Base-by-base conservation (phyloP, 2,888 invertebrate species). In the Trachelus stipa region DNA sequence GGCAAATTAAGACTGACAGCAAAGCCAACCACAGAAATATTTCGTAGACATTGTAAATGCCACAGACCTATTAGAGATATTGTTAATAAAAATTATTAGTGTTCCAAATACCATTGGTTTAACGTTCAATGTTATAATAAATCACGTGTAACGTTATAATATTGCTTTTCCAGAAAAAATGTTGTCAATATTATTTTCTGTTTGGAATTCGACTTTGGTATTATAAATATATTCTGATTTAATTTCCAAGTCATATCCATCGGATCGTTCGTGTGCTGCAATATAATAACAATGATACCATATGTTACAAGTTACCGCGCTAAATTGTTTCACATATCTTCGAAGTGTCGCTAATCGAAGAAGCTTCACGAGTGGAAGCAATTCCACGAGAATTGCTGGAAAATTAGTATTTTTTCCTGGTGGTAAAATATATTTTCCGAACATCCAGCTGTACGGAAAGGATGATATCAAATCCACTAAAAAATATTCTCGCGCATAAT, bases 381-480 rank as follows among this genome's bases (percentile, higher is more conserved):
- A 75, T 79, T 90, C 89, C 0, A 84, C 77, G 0, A 89, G 79
- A 12, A 89, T 68, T 31, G 84, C 79, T 0, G 82, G 35, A 73
- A 87, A 85, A 77, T 87, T 85, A 0, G 81, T 79, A 11, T 85
- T 31, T 4, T 80, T 76, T 4, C 84, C 84, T 3, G 87, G 82
- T 68, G 81, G 80, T 33, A 77, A 37, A 2, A 86, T 80, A 15
- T 75, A 76, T 31, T 80, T 73, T 71, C 84, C 76, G 74, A 89
- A 84, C 12, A 30, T 30, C 87, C 88, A 90, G 4, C 77, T 78
- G 73, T 87, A 89, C 0, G 89, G 90, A 34, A 92, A 37, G 0
- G 91, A 89, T 1, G 90, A 89, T 37, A 91, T 30, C 33, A 91
- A 78, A 79, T 92, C 91, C 12, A 89, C 74, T n/a, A 89, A 12